A percentile compares a stretch with the other conserved stretches of the same genome.
Evolutionary conservation across 2,113 vertebrate species (phyloP).

Genomic region (Tenebrosternarchus preto): DNA sequence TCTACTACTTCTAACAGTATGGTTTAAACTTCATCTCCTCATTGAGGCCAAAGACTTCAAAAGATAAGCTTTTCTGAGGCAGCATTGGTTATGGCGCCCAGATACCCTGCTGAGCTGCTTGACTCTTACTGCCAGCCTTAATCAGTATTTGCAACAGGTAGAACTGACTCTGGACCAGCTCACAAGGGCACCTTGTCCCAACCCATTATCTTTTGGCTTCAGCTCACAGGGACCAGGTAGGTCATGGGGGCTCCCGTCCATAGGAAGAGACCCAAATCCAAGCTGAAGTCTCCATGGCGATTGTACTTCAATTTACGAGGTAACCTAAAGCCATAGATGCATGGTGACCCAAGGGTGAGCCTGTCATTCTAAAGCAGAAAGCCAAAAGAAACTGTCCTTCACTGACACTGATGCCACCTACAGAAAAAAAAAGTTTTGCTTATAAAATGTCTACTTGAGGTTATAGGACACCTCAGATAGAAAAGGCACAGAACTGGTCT

Average conservation of each 20-base stretch:
- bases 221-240: background rate
- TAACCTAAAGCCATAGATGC: conserved; percentile 34
- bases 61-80: conserved; percentile 55
- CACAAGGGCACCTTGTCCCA: conserved; percentile 41
- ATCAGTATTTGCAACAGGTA: conserved; percentile 28
- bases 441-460: conserved; percentile 53
- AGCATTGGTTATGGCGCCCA: conserved; percentile 45
- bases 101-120: conserved; percentile 24
- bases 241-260: background rate
- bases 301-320: conserved; percentile 32
- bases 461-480: conserved; percentile 55
- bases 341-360: conserved; percentile 19
- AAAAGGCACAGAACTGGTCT: conserved; percentile 70
- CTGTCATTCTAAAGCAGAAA: conserved; percentile 32
- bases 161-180: conserved; percentile 40
- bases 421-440: conserved; percentile 43
- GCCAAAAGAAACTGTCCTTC: conserved; percentile 28
- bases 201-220: conserved; percentile 18
- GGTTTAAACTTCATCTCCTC: conserved; percentile 53
- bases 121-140: background rate
- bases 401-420: conserved; percentile 47
- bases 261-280: conserved; percentile 6
- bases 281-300: conserved; percentile 35
- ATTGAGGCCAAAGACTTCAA: conserved; percentile 58
- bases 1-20: conserved; percentile 32